Evolutionary conservation across 1,140 invertebrate genomes (phyloP), one percentile per base, ranked within the genome.

Genomic region (Meloidogyne chitwoodi): DNA sequence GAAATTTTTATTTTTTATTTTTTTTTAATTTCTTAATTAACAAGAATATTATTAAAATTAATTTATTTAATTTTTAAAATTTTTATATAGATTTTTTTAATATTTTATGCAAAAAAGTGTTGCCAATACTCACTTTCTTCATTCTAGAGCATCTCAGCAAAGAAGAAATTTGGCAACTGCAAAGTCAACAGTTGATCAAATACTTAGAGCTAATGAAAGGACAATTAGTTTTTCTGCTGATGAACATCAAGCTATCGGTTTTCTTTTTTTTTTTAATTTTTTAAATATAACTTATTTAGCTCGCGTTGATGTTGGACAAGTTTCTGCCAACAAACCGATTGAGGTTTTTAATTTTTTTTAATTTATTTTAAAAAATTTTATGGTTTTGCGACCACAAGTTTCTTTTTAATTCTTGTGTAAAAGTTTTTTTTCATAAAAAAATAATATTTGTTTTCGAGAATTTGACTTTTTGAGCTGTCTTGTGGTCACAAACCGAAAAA

Each of bases 341-440:
- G 85, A 86, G 76, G 85, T 87, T 66, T 87, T 80, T 64, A n/a
- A n/a, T n/a, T n/a, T 86, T 78, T 67, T 84, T 82, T 26, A 82
- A 76, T 19, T 77, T 82, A n/a, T n/a, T n/a, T n/a, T n/a, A n/a
- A n/a, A n/a, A n/a, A n/a, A n/a, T n/a, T n/a, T n/a, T n/a, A n/a
- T n/a, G n/a, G n/a, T n/a, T n/a, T n/a, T n/a, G n/a, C n/a, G n/a
- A n/a, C n/a, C n/a, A n/a, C n/a, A n/a, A n/a, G n/a, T n/a, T n/a
- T n/a, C n/a, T n/a, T n/a, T n/a, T n/a, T n/a, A n/a, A n/a, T n/a
- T n/a, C n/a, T n/a, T n/a, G n/a, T n/a, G n/a, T n/a, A n/a, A n/a
- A n/a, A n/a, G n/a, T n/a, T n/a, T n/a, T n/a, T n/a, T n/a, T n/a
- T n/a, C n/a, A n/a, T n/a, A n/a, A n/a, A n/a, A n/a, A n/a, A n/a